phyloP scores from a whole-genome alignment of 2,888 invertebrate genomes.

The Zelleria hepariella region DNA sequence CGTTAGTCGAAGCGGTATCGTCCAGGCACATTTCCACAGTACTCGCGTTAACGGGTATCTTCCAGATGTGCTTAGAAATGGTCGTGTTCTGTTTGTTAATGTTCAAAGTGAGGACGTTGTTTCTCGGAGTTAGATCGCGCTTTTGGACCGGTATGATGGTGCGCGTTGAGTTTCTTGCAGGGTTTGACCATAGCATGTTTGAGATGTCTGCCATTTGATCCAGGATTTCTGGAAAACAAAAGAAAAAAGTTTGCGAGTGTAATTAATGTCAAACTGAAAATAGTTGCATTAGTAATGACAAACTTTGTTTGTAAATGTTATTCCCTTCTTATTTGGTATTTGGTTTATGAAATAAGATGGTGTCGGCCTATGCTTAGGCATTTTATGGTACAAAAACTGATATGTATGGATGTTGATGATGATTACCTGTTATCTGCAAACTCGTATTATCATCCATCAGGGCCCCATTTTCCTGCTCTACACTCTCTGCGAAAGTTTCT shows the following conservation, averaged over 20 bases:
- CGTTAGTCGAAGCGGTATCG: conserved; percentile 16
- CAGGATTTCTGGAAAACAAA: conserved; percentile 42
- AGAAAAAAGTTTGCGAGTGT: too few species aligned
- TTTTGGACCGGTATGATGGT: neutral
- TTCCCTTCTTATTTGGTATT: too few species aligned
- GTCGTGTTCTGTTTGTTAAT: conserved; percentile 29
- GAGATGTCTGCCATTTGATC: conserved; percentile 55
- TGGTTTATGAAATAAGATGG: too few species aligned
- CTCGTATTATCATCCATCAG: conserved; percentile 41
- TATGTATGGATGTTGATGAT: too few species aligned
- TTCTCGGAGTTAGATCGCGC: conserved; percentile 10
- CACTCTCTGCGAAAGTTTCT: conserved; percentile 11
- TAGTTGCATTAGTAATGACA: neutral
- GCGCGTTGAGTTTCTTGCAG: conserved; percentile 14
- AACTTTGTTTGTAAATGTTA: neutral
- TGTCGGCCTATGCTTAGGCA: too few species aligned
- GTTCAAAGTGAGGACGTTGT: conserved; percentile 27
- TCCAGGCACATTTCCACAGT: conserved; percentile 23
- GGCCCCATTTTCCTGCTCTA: conserved; percentile 21
- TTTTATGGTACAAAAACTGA: too few species aligned
- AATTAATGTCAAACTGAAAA: too few species aligned
- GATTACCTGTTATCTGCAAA: conserved; percentile 60
- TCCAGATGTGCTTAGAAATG: conserved; percentile 33
- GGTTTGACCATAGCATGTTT: conserved; percentile 24
- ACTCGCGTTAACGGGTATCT: conserved; percentile 33